Percentiles rank a stretch among this genome's conserved stretches.
Evolutionary conservation across 2,888 invertebrate species (phyloP).

Genomic region (Sthenelais limicola): DNA sequence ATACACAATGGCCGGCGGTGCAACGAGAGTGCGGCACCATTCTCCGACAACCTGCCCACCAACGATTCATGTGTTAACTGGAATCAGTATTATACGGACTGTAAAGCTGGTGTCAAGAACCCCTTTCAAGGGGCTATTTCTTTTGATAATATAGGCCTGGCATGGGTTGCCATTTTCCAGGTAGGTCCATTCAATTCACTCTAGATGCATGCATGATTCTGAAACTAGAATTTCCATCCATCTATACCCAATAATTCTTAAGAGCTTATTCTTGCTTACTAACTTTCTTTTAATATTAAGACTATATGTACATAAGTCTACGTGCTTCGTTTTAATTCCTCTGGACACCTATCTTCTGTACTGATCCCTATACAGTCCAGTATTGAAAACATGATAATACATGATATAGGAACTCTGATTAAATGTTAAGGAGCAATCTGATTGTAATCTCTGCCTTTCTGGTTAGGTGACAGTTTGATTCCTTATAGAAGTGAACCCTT

Average conservation of each 20-base stretch:
- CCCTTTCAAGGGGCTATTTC: constrained; percentile 99
- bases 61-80: constrained; percentile 91
- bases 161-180: constrained; percentile 99
- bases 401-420: too few species aligned
- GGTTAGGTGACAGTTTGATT: too few species aligned
- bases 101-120: constrained; percentile 92
- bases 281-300: too few species aligned
- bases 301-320: too few species aligned
- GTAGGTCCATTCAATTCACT: constrained; percentile 79
- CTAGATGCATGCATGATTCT: neutral
- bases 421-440: too few species aligned
- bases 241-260: too few species aligned
- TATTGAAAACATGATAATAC: too few species aligned
- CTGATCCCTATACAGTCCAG: too few species aligned
- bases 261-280: too few species aligned
- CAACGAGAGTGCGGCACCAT: constrained; percentile 80
- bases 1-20: constrained; percentile 80
- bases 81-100: constrained; percentile 98
- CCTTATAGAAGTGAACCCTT: neutral
- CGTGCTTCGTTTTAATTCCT: too few species aligned
- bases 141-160: constrained; percentile 99
- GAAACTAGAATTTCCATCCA: neutral
- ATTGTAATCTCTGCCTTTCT: too few species aligned
- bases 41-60: constrained; percentile 75
- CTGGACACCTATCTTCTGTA: too few species aligned